phyloP scores from a whole-genome alignment of 2,888 invertebrate genomes.

The Mesodorylaimus sp. region DNA sequence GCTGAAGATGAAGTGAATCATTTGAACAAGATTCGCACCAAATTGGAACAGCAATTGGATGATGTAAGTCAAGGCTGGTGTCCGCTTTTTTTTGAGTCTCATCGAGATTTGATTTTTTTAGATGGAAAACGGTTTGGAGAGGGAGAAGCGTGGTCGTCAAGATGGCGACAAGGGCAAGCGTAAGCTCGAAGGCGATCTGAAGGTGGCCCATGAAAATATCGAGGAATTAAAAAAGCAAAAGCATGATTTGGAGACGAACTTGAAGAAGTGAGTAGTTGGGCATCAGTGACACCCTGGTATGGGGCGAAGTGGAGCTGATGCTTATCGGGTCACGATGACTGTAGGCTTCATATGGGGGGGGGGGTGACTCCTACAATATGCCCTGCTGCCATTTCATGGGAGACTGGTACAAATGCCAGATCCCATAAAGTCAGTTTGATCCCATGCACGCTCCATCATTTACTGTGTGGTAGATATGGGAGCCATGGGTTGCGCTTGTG shows the following conservation, averaged over 20 bases:
- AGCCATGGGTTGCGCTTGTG: too few relatives aligned
- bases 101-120: slow-evolving; percentile 12
- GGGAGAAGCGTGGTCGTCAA: slow-evolving; percentile 90
- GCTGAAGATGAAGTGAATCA: slow-evolving; percentile 98
- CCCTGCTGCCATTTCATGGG: too few relatives aligned
- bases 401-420: too few relatives aligned
- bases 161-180: slow-evolving; percentile 68
- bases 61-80: slow-evolving; percentile 15
- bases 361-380: too few relatives aligned
- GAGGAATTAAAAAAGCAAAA: slow-evolving; percentile 10
- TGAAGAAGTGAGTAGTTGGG: slow-evolving; percentile 11
- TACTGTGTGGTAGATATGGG: too few relatives aligned
- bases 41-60: slow-evolving; percentile 89
- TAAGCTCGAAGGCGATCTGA: slow-evolving; percentile 93
- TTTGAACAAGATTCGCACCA: slow-evolving; percentile 92
- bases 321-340: too few relatives aligned
- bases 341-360: too few relatives aligned
- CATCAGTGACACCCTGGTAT: too few relatives aligned
- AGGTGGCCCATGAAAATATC: slow-evolving; percentile 47
- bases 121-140: slow-evolving; percentile 77
- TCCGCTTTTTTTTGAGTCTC: background rate
- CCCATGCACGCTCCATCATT: too few relatives aligned
- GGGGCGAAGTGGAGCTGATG: too few relatives aligned
- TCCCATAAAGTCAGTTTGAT: too few relatives aligned
- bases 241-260: slow-evolving; percentile 9